Conservation (phyloP, 2,113 vertebrate genomes). For the Cariama cristata region DNA sequence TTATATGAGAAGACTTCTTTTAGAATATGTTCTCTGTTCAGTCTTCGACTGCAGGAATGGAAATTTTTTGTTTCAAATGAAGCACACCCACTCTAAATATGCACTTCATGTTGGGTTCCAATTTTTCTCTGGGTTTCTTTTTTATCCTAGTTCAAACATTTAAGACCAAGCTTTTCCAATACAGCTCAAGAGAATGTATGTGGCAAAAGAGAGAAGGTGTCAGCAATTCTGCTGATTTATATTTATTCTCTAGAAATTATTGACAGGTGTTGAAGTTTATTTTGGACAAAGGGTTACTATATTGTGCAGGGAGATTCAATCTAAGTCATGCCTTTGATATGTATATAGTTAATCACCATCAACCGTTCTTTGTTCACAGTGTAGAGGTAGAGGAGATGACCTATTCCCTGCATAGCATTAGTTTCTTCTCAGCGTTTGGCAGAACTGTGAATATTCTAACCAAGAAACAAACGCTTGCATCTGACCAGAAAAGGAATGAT, state of each 20-base stretch:
- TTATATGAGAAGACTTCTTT: background rate
- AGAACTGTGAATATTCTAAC: background rate
- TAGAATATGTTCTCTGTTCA: background rate
- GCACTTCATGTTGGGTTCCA: background rate
- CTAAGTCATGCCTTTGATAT: conserved; percentile 19
- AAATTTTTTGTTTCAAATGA: background rate
- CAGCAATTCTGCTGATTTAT: background rate
- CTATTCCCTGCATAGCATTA: background rate
- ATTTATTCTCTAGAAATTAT: background rate
- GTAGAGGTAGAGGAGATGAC: conserved; percentile 1
- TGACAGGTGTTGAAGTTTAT: background rate
- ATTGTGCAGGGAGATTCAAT: background rate
- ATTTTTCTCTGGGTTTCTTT: background rate
- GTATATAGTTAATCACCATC: background rate
- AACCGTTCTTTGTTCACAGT: background rate
- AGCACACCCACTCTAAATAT: background rate
- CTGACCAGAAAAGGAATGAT: background rate
- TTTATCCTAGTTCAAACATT: background rate
- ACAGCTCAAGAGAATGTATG: background rate
- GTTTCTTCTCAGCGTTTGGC: background rate
- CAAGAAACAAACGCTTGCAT: background rate
- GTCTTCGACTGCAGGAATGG: background rate
- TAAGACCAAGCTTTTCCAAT: background rate
- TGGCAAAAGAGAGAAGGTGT: background rate
- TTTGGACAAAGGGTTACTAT: conserved; percentile 7